Base-by-base conservation (phyloP, 2,797 vertebrate species). In the Eulemur rubriventer region DNA sequence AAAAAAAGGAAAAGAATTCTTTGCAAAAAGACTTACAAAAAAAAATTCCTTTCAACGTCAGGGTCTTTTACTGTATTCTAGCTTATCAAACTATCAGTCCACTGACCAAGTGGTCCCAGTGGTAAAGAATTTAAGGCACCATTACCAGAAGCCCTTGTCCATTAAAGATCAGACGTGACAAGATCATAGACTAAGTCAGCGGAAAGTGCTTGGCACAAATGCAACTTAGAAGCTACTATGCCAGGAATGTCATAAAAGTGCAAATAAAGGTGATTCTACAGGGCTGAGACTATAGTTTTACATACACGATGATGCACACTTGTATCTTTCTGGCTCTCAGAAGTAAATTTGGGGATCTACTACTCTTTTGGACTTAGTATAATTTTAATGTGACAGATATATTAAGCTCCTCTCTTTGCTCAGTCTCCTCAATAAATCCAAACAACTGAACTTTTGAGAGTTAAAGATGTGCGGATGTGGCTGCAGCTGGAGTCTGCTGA, bases 401-500 rank as follows among this genome's bases (percentile, higher is more conserved):
- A 59, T 43, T 70, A 80, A 90, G 52, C 24, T 10, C 35, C 70
- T 84, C 17, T 65, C 52, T 86, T 83, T 76, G 52, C 12, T 90
- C 18, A 20, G 24, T 24, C 69, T 85, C 46, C 70, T 92, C 69
- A 35, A 59, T 3, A 81, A 28, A 93, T 16, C 26, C 28, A 52
- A 89, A 83, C 26, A 75, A 93, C 30, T 22, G n/a, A 92, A 79
- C 38, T 67, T 85, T 92, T 24, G 55, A 55, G 52, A 41, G 50
- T 48, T 43, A n/a, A 57, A 70, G 80, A 30, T 91, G 85, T 85
- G 94, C 83, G 94, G 96, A 89, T 75, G 88, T 90, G 94, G 96
- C 95, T 85, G 41, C 63, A 89, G 94, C 92, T 95, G 94, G 82
- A 83, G 94, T 28, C 24, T 81, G 96, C 95, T 97, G 97, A 98